Conservation (phyloP, 1,140 invertebrate species). For the Habropoda laboriosa region DNA sequence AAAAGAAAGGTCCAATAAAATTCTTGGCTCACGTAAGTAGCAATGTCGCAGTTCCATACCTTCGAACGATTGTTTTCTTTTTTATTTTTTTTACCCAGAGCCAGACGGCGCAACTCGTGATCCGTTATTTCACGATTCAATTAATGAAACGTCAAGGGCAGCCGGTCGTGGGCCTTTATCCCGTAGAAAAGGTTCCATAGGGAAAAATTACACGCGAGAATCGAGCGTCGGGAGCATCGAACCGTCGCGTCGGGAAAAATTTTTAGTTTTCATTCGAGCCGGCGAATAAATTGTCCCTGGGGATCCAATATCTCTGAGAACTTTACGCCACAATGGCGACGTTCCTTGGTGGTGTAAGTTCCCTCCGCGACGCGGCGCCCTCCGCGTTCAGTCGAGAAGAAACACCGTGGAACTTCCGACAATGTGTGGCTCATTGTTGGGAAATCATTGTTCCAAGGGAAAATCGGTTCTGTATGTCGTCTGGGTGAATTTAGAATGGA, state of each 20-base stretch:
- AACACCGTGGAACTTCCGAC: background rate
- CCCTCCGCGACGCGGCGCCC: background rate
- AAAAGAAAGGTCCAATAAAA: background rate
- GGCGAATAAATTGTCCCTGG: background rate
- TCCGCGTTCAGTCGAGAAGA: background rate
- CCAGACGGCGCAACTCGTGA: background rate
- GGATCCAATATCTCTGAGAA: conserved; percentile 14
- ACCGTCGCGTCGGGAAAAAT: background rate
- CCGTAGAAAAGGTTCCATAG: too few species aligned
- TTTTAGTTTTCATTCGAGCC: background rate
- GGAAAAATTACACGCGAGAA: too few species aligned
- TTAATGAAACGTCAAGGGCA: conserved; percentile 31
- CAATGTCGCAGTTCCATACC: background rate
- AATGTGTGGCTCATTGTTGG: background rate
- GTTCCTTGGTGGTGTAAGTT: background rate
- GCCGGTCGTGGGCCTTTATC: background rate
- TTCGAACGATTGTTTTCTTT: background rate
- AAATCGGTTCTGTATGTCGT: background rate
- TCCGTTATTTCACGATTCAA: conserved; percentile 28
- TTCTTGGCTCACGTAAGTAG: background rate
- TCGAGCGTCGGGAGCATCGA: background rate
- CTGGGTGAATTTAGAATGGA: background rate
- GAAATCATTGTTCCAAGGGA: background rate
- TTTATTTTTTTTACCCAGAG: background rate
- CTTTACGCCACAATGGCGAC: background rate